These are phyloP conservation scores for Ennomos quercinarius DNA, from an alignment of 2,888 invertebrate genomes.

Conservation along the genomic window DNA sequence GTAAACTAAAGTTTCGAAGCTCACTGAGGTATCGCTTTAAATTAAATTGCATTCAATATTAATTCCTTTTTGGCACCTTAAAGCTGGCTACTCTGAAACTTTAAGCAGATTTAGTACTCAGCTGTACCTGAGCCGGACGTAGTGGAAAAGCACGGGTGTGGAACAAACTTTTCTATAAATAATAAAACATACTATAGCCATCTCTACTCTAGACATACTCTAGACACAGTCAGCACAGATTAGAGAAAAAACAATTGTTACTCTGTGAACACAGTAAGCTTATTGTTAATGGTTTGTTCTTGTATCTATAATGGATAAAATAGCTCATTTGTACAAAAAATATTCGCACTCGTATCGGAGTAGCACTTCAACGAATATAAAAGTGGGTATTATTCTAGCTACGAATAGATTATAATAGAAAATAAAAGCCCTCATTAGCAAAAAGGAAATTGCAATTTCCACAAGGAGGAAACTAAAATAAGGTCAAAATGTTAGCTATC, in stretches of 20 bases:
- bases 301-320: no score
- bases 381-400: constrained; percentile 25
- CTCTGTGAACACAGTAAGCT: no score
- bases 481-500: constrained; percentile 77
- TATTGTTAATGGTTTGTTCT: no score
- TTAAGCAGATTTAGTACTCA: constrained; percentile 43
- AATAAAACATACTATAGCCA: no score
- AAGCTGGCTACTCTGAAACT: constrained; percentile 46
- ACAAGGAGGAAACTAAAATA: constrained; percentile 75
- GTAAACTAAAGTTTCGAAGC: constrained; percentile 35
- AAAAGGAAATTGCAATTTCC: constrained; percentile 82
- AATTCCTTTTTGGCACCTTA: constrained; percentile 55
- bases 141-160: constrained; percentile 55
- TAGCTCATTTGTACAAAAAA: no score
- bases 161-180: constrained; percentile 56
- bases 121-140: constrained; percentile 47
- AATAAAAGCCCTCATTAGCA: constrained; percentile 82
- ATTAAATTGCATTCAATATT: constrained; percentile 54
- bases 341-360: no score
- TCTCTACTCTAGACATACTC: no score
- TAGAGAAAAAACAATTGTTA: no score
- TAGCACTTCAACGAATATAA: not conserved
- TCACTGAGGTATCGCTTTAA: constrained; percentile 38
- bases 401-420: constrained; percentile 58
- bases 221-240: no score